Percentiles rank a stretch among this genome's conserved stretches.
Evolutionary conservation across 2,888 invertebrate genomes (phyloP).

Genomic region (Pristionchus fissidentatus): DNA sequence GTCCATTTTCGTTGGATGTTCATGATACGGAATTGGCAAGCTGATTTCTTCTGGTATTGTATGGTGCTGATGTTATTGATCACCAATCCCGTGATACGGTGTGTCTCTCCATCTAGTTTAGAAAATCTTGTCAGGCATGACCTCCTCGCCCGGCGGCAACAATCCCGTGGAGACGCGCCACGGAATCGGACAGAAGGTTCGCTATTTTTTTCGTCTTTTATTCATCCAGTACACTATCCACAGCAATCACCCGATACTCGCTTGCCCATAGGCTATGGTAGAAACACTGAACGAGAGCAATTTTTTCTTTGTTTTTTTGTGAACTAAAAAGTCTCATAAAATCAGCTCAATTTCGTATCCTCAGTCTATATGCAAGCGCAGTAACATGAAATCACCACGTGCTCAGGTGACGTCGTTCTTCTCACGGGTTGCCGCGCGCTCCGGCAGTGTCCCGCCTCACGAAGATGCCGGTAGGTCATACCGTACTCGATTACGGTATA

Average conservation of each 20-base stretch:
- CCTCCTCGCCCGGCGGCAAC: background rate
- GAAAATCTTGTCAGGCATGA: background rate
- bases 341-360: background rate
- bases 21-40: no score
- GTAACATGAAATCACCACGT: background rate
- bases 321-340: background rate
- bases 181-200: slow-evolving; percentile 23
- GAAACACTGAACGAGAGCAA: background rate
- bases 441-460: slow-evolving; percentile 26
- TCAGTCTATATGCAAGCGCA: no score
- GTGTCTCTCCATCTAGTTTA: no score
- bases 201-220: background rate
- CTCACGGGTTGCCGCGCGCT: slow-evolving; percentile 22
- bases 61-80: background rate
- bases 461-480: background rate
- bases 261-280: no score
- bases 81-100: no score
- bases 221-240: background rate
- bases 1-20: no score
- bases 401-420: slow-evolving; percentile 19
- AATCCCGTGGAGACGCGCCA: background rate
- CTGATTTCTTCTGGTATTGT: background rate
- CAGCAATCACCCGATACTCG: no score
- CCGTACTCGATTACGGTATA: background rate
- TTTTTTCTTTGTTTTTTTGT: background rate